Percentiles rank a stretch among this genome's conserved stretches.
Conservation (phyloP, 1,140 invertebrate genomes). For the Coenobita brevimanus region DNA sequence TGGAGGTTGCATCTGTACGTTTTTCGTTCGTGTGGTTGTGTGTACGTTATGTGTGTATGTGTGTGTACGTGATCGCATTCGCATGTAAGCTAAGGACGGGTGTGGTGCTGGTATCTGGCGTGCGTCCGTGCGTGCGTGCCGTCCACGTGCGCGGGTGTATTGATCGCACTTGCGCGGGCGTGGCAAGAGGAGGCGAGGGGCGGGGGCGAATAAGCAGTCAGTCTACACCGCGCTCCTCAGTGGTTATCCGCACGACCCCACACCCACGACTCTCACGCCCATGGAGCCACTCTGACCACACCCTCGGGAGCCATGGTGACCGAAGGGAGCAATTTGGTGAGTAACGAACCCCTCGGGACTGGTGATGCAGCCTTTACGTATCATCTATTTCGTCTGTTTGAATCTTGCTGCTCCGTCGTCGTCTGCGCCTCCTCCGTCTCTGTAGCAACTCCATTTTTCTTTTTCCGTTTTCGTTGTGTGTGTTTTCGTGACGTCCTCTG, state of each 20-base stretch:
- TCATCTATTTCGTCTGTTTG: no score
- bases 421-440: no score
- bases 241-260: background rate
- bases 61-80: background rate
- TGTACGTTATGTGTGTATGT: background rate
- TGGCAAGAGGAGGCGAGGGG: no score
- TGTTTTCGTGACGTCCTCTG: background rate
- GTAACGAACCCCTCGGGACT: no score
- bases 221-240: no score
- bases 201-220: no score
- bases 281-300: conserved; percentile 2
- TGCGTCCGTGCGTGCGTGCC: conserved; percentile 2
- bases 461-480: background rate
- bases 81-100: background rate
- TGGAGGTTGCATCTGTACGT: no score
- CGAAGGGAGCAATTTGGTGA: background rate
- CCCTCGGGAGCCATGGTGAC: background rate
- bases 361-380: no score
- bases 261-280: background rate
- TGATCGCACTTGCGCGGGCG: no score
- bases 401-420: no score
- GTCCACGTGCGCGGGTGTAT: background rate
- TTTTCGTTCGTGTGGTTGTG: no score
- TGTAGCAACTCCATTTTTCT: conserved; percentile 10
- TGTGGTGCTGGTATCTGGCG: background rate